Base-by-base conservation (phyloP, 2,797 vertebrate genomes). In the Netta rufina region DNA sequence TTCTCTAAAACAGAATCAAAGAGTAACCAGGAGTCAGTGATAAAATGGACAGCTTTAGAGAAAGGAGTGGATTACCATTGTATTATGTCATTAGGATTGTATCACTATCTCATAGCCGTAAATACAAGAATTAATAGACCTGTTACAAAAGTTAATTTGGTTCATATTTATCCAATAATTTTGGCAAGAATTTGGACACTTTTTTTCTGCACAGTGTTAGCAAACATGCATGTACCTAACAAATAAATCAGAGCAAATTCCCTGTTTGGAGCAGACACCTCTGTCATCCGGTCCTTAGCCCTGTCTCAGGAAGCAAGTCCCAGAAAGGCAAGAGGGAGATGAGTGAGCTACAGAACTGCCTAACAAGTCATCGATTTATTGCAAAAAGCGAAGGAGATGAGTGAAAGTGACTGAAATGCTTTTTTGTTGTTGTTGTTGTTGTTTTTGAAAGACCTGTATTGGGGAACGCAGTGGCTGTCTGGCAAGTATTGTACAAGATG, bases 401-500 rank as follows among this genome's bases (percentile, higher is more conserved):
- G 49, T 4, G 39, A 54, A 77, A 66, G 56, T 47, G 64, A 56
- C n/a, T 53, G 49, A 90, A 87, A 74, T 14, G 22, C 41, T 87
- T 39, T 10, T 25, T 3, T 47, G 36, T 36, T 47, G 20, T 62
- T 28, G 20, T 62, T 28, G 18, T 61, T 27, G 4, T 28, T 53
- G 17, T 6, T 57, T 94, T 79, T 51, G 72, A 72, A 92, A 27
- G 56, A 74, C 53, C 47, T 69, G 67, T 54, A 3, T 3, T 93
- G 21, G 49, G 64, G 69, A 77, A 43, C 10, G 38, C 57, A 20
- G 71, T 51, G 71, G 24, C 74, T 84, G 38, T 28, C 77, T 93
- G 86, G 81, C 93, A 94, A 86, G 91, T 95, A 92, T 72, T 89
- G 49, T 94, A 25, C 25, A 58, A 90, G 69, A 84, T 67, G 65